Evolutionary conservation across 37 sponge, comb jelly and placozoan species (phyloP), one percentile per base, ranked within the genome.

Genomic region (Chondrilla cf. caribensis): DNA sequence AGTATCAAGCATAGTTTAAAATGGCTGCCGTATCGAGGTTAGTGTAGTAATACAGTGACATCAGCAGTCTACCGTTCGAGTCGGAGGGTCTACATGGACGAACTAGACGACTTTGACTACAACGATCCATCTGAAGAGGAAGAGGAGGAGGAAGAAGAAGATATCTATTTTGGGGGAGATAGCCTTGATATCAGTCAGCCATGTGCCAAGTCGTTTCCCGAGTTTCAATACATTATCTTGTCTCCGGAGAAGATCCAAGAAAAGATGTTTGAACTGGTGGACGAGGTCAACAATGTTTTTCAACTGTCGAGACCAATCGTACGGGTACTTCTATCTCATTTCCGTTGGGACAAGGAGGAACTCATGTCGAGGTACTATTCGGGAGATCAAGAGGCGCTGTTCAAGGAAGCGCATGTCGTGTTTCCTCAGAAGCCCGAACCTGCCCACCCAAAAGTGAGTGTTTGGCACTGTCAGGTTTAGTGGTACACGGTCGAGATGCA

Each of bases 261-360:
- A 60, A 90, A 91, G 77, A 95, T 93, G 93, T 87, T 95, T 58
- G 91, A 92, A 0, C 83, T 86, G 38, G 85, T 96, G 21, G 79
- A 88, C 60, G 92, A 89, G 62, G 95, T 94, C 40, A 93, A 88
- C 77, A 81, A 80, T 38, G 90, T 94, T 18, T 94, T 94, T 81
- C 89, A 93, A 90, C 68, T 96, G 54, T 94, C 97, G 6, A 72
- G 94, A 14, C 87, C 84, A 26, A 77, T 84, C 58, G 92, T 92
- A 22, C 78, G 97, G 9, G 85, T 86, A 3, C 83, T 96, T 3
- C 71, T 96, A 18, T 89, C 88, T 0, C 80, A 90, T 44, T 91
- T 93, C 83, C 91, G 89, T 33, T 96, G 97, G 97, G 97, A 96
- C 82, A 96, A 96, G 64, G 97, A 94, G 84, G 87, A 86, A 21